Evolutionary conservation across 92 coral and sea anemone species (phyloP), one percentile per base, ranked within the genome.

Genomic region (Pocillopora meandrina): DNA sequence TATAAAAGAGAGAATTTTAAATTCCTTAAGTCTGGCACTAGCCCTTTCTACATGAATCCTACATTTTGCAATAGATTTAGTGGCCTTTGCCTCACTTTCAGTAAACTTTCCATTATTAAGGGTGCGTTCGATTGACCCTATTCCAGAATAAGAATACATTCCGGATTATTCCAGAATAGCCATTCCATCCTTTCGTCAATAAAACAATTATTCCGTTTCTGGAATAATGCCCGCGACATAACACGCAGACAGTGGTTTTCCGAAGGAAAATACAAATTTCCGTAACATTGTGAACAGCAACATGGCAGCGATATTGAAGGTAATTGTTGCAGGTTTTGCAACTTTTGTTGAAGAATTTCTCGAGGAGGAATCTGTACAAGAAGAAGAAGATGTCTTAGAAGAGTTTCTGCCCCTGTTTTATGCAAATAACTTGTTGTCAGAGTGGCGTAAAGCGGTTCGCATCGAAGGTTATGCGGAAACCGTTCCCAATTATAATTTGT

Each of bases 381-480:
- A 77, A 21, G 60, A 63, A 2, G 72, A 78, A 11, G 82, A 78
- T 61, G n/a, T 17, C 31, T 26, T 26, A 26, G 31, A 26, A 26
- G 0, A 0, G 31, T 26, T 26, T 26, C 31, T 26, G 31, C 31
- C 31, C 31, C 31, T 26, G 31, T 26, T 26, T 26, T 26, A 26
- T 26, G 31, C 31, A 26, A 18, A 36, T 33, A 20, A 15, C 72
- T 13, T 78, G 72, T 62, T 62, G 4, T 78, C 82, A 78, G 86
- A 87, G 84, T 71, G 90, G 47, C 75, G 73, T 0, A 55, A 34
- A 63, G 90, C 76, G 10, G 76, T 65, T 17, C 42, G 86, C 34
- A 87, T 87, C 60, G 59, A 56, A 19, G 86, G 84, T 52, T 87
- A 80, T 72, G 90, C 81, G 19, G 90, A 87, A 61, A 61, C 61